phyloP scores from a whole-genome alignment of 2,797 vertebrate genomes.

The Poeciliopsis paucimaculata region DNA sequence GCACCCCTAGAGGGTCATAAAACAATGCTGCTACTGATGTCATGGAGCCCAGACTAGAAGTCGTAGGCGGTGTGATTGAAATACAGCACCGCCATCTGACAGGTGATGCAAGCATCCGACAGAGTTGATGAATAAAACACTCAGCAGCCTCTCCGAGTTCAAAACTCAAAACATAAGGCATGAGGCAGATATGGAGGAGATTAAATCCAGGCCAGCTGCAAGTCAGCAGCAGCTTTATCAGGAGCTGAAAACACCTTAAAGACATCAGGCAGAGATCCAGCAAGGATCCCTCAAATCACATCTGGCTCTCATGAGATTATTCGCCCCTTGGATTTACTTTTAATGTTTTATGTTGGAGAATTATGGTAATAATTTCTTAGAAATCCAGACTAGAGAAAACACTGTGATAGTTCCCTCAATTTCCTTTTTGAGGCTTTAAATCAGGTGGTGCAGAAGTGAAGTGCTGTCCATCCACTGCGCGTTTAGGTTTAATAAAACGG shows the following conservation, averaged over 20 bases:
- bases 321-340: slow-evolving; percentile 59
- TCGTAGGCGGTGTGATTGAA: slow-evolving; percentile 54
- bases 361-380: slow-evolving; percentile 76
- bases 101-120: slow-evolving; percentile 64
- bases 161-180: slow-evolving; percentile 38
- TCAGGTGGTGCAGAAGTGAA: slow-evolving; percentile 34
- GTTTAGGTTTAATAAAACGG: slow-evolving; percentile 11
- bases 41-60: slow-evolving; percentile 58
- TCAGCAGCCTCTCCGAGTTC: slow-evolving; percentile 33
- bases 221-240: slow-evolving; percentile 27
- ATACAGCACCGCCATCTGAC: slow-evolving; percentile 52
- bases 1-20: slow-evolving; percentile 45
- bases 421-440: slow-evolving; percentile 38
- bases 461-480: slow-evolving; percentile 19
- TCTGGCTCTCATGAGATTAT: slow-evolving; percentile 72
- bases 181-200: slow-evolving; percentile 30
- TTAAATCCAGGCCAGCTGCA: slow-evolving; percentile 36
- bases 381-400: slow-evolving; percentile 59
- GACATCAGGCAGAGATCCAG: slow-evolving; percentile 25
- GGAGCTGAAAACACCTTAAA: slow-evolving; percentile 49
- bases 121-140: slow-evolving; percentile 54
- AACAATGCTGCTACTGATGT: slow-evolving; percentile 70
- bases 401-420: slow-evolving; percentile 32
- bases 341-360: slow-evolving; percentile 68
- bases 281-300: slow-evolving; percentile 59